These are phyloP conservation scores for Anoura caudifer DNA, from an alignment of 2,113 vertebrate genomes.

Conservation along the genomic window DNA sequence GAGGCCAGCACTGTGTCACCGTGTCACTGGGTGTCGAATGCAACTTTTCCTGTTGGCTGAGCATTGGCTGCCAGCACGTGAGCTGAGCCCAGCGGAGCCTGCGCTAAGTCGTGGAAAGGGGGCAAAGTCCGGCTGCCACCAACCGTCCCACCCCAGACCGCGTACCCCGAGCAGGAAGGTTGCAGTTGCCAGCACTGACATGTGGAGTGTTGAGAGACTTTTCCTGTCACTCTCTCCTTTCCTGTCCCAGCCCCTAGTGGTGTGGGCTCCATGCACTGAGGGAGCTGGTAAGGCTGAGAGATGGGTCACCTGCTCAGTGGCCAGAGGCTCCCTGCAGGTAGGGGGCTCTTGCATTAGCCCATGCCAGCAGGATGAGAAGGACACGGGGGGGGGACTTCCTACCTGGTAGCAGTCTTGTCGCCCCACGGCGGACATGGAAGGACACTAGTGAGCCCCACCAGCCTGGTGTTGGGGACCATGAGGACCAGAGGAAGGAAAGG, in stretches of 20 bases:
- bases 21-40: background rate
- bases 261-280: background rate
- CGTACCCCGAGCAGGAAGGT: background rate
- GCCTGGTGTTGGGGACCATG: background rate
- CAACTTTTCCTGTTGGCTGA: background rate
- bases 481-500: background rate
- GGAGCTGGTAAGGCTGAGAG: background rate
- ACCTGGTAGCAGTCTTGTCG: background rate
- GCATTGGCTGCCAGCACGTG: background rate
- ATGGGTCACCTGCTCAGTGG: background rate
- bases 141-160: background rate
- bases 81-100: background rate
- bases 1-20: background rate
- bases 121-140: background rate
- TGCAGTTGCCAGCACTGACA: fast-evolving
- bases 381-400: background rate
- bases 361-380: background rate
- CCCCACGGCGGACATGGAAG: background rate
- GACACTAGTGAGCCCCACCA: fast-evolving
- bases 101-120: background rate
- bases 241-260: background rate
- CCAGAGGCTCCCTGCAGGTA: background rate
- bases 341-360: background rate
- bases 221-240: background rate
- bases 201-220: background rate